Base-by-base conservation (phyloP, 2,113 vertebrate species). In the Vanacampus margaritifer region DNA sequence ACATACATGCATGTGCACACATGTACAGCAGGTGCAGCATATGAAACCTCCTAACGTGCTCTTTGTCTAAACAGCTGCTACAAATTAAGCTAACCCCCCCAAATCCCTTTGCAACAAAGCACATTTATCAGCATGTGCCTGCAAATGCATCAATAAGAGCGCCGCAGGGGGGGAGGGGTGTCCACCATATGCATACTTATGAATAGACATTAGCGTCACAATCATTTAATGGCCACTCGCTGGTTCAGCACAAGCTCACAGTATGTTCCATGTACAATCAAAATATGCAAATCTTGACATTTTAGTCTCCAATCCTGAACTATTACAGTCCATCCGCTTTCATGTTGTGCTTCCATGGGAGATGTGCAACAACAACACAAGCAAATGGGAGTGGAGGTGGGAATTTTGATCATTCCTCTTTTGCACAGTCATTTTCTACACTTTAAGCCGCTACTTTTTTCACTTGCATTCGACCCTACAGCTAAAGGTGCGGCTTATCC, bases 41-140 rank as follows among this genome's bases (percentile, higher is more conserved):
- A 54, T 66, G 2, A 5, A 48, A 43, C 32, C 39, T 76, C n/a
- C 41, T 10, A 32, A 61, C 50, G 71, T 39, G 56, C 13, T 76
- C 73, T 86, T 86, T 86, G 84, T 86, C 68, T 67, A 14, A 56
- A 71, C 82, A 84, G 78, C 79, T 84, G 79, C 78, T 82, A 54
- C 59, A 68, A 39, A 14, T 62, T 24, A 62, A 61, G 61, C 72
- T 1, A 24, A 61, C 56, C 60, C 39, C 66, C 54, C 68, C 6
- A 57, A 57, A 57, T 57, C 54, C 54, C 54, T 32, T 51, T 56
- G 26, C 64, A 73, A 80, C 81, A 86, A 82, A 80, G 79, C 71
- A 75, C 48, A 74, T 76, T 74, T 79, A 80, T 69, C 23, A 51
- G 12, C 53, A 14, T 35, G 54, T 3, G 56, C 57, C 32, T 14